Base-by-base conservation (phyloP, 2,113 vertebrate species). In the Cyanistes caeruleus region DNA sequence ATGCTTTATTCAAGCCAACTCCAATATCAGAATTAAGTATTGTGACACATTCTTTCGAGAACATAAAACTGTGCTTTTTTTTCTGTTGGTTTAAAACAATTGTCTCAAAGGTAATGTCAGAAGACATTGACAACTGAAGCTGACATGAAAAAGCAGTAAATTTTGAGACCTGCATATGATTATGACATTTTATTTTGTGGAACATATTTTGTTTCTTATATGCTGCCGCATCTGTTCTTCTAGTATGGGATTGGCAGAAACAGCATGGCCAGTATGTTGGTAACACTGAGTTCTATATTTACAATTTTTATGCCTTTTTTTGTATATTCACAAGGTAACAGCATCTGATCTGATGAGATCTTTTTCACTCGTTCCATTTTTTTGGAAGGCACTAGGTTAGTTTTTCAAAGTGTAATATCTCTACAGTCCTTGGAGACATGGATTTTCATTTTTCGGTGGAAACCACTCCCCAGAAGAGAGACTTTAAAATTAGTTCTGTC, bases 101-200 rank as follows among this genome's bases (percentile, higher is more conserved):
- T 82, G 17, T 37, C 37, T 88, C 25, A 56, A 92, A 72, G 31
- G 31, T 31, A 64, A 12, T 63, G 44, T 20, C 21, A 84, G 56
- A 95, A n/a, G 21, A 70, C 89, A 90, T 58, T 95, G 90, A 95
- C 49, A 94, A 84, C 53, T 78, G 87, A 60, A 90, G 92, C 25
- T 79, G 84, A 90, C 72, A 72, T 65, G n/a, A 81, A 85, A 97
- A 97, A 82, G 15, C 17, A 91, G 79, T 84, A 87, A 80, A 72
- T 90, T 96, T 76, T 86, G 78, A 96, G 84, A 68, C 33, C 30
- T 68, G 41, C 3, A 10, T 56, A 64, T 44, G 30, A 58, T 46
- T 21, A 53, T 51, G 67, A 62, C 16, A 31, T 86, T 89, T 60
- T 56, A 27, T 73, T 93, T 85, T 73, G 58, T 60, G 13, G 49